Evolutionary conservation across 2,797 vertebrate genomes (phyloP), one percentile per base, ranked within the genome.

Genomic region (Pipistrellus pipistrellus): DNA sequence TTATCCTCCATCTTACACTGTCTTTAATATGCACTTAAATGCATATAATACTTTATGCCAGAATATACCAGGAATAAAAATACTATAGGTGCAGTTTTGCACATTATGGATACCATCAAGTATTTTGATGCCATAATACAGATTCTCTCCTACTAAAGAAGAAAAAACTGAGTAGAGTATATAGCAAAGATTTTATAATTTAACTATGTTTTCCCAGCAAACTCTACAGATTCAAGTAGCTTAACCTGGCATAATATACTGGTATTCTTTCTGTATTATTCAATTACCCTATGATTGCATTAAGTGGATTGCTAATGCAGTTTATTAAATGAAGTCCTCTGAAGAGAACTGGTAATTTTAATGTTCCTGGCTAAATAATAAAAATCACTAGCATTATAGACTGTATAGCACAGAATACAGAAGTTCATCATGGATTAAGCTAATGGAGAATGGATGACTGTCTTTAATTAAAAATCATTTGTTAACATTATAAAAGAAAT

Each of bases 381-480:
- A 95, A 53, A 51, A 53, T 66, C 48, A 30, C 30, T 82, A 76
- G 25, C 64, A 35, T 35, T 77, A 90, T 32, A 92, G 32, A 80
- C 38, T 57, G 1, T 53, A n/a, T 38, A 14, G 23, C 75, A 64
- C 21, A 15, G 8, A 4, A 88, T 82, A 85, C 4, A 78, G 81
- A 93, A 75, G 3, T 46, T 92, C 41, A 78, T 88, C 20, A 77
- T 92, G 6, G 9, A 80, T 51, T 53, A 30, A 90, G 48, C 62
- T 68, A 85, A 13, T 32, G 21, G 20, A 85, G 21, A 90, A 83
- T 75, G 25, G 30, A 41, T 87, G 17, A 8, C 57, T n/a, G 68
- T 41, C 48, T 75, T 85, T 88, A 78, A 95, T 90, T 93, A 71
- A 87, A 91, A 92, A 81, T 68, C n/a, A 86, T 66, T 89, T 78